Conservation (phyloP, 2,888 invertebrate species). For the Nesidiocoris tenuis region DNA sequence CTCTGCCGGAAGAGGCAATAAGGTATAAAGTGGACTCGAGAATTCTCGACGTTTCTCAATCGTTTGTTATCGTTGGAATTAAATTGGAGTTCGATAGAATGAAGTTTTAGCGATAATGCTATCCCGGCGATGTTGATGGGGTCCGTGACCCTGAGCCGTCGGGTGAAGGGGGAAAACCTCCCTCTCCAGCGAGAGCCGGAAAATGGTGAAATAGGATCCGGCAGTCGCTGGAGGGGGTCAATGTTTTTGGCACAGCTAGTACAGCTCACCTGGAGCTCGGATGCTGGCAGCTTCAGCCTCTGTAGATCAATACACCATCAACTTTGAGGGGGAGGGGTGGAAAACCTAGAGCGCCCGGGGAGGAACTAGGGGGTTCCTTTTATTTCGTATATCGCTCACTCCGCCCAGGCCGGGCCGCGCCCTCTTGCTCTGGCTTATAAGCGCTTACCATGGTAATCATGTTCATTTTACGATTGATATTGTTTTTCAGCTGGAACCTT, state of each 20-base stretch:
- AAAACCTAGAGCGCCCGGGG: background rate
- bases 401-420: background rate
- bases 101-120: too few species aligned
- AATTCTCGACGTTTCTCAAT: too few species aligned
- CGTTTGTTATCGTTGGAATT: too few species aligned
- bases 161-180: background rate
- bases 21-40: too few species aligned
- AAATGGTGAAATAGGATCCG: background rate
- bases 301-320: slow-evolving; percentile 36
- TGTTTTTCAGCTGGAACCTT: too few species aligned
- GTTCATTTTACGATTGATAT: too few species aligned
- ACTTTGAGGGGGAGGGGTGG: slow-evolving; percentile 17
- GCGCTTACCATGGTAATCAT: background rate
- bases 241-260: slow-evolving; percentile 32
- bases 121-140: too few species aligned
- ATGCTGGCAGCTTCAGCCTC: background rate
- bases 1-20: too few species aligned
- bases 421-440: too few species aligned
- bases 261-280: slow-evolving; percentile 39
- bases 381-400: slow-evolving; percentile 12
- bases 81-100: too few species aligned
- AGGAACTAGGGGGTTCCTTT: slow-evolving; percentile 16
- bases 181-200: background rate
- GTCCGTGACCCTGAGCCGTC: slow-evolving; percentile 23
- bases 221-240: background rate